Percentiles rank a stretch among this genome's conserved stretches.
These are phyloP conservation scores for Colletes latitarsis DNA, from an alignment of 1,140 invertebrate species.

Conservation along the genomic window DNA sequence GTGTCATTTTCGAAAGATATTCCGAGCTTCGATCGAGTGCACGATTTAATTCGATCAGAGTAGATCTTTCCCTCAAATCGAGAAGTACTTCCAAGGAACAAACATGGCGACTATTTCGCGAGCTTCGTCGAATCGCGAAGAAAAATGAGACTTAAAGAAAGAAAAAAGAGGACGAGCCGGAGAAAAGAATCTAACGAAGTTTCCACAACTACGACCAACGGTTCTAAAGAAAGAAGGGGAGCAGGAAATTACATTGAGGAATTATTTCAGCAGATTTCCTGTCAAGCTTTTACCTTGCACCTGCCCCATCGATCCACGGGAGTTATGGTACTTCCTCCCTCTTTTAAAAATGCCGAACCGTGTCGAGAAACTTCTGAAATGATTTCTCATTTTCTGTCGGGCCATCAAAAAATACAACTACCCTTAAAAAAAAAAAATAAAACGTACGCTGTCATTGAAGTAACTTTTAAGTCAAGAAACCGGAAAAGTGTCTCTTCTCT, in stretches of 20 bases:
- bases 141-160: slow-evolving; percentile 12
- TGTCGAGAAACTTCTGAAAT: slow-evolving; percentile 6
- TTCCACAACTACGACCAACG: neutral
- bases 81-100: too few relatives aligned
- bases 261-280: slow-evolving; percentile 48
- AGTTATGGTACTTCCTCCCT: neutral
- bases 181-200: slow-evolving; percentile 37
- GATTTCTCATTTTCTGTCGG: neutral
- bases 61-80: too few relatives aligned
- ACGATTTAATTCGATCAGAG: too few relatives aligned
- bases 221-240: neutral
- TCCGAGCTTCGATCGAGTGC: too few relatives aligned
- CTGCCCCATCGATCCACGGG: neutral
- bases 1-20: too few relatives aligned
- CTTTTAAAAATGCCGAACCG: neutral
- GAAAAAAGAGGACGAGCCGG: slow-evolving; percentile 8
- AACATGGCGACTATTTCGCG: too few relatives aligned
- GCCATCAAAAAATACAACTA: too few relatives aligned
- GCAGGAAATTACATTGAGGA: slow-evolving; percentile 35
- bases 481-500: too few relatives aligned
- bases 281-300: slow-evolving; percentile 2
- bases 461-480: too few relatives aligned
- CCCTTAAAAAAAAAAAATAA: too few relatives aligned
- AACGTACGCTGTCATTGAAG: too few relatives aligned
- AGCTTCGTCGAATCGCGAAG: slow-evolving; percentile 8